Evolutionary conservation across 64 coral and sea anemone species (phyloP), one percentile per base, ranked within the genome.

Genomic region (Porites lutea): DNA sequence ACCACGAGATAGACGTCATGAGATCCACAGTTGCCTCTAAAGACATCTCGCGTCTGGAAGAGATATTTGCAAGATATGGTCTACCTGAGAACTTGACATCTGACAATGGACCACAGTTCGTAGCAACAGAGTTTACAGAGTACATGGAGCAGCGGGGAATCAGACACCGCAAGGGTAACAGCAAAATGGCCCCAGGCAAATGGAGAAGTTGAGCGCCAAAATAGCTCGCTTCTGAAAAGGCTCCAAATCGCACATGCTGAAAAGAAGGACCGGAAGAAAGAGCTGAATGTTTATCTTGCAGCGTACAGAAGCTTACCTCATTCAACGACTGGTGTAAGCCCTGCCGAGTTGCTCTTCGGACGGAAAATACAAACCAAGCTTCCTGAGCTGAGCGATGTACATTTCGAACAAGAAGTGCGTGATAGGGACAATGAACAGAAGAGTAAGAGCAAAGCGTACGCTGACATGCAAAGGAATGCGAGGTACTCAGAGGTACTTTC

Each of bases 381-480:
- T 27, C 89, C 89, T 19, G 89, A 91, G 48, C 52, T 90, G 2
- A 46, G 80, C 22, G 64, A 71, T 16, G 64, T 72, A 68, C 84
- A 68, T 71, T 65, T 87, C 12, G 44, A 72, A 60, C 66, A 68
- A 74, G 69, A 43, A 88, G 48, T 74, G 22, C 86, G 52, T 58
- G 48, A 88, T 13, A 51, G 71, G 23, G 86, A 88, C 48, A 58
- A 8, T 9, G 86, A 88, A 74, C 86, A 88, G 69, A 88, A 88
- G 86, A 74, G 53, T 13, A 84, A 84, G 23, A 48, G 65, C 53
- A 88, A 74, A 14, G 0, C 16, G 0, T 83, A 83, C 65, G 81
- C 82, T 64, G 61, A 85, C 49, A 2, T 16, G 20, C 45, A 15
- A 9, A 65, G 61, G 19, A 8, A 45, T 85, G 44, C 23, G 19